phyloP scores from a whole-genome alignment of 2,888 invertebrate genomes.

The Trichopoda pennipes region DNA sequence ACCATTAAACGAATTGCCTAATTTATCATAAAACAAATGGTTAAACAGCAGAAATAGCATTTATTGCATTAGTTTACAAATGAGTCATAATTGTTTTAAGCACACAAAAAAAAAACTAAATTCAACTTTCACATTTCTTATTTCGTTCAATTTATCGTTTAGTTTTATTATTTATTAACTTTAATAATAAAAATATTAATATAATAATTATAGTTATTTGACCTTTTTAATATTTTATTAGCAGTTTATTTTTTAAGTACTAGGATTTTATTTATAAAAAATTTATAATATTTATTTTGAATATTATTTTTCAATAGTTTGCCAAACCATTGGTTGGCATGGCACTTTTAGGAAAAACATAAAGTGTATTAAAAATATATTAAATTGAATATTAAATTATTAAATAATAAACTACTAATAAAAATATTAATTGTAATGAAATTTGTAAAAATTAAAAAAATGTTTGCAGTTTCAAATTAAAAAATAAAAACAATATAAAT shows the following conservation, averaged over 20 bases:
- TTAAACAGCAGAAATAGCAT: constrained; percentile 6
- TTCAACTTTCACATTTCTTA: constrained; percentile 30
- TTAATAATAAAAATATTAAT: too few relatives aligned
- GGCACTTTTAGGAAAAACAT: too few relatives aligned
- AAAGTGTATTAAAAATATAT: not conserved
- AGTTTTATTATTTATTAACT: constrained; percentile 3
- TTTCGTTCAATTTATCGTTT: constrained; percentile 46
- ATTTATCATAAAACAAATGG: constrained; percentile 40
- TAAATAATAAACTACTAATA: constrained; percentile 18
- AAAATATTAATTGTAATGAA: constrained; percentile 11
- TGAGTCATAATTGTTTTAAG: constrained; percentile 41
- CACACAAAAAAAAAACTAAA: not conserved
- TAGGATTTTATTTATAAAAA: too few relatives aligned
- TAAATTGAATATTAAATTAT: constrained; percentile 8
- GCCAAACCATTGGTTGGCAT: too few relatives aligned
- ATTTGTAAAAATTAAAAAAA: constrained; percentile 34
- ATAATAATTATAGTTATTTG: too few relatives aligned
- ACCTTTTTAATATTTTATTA: too few relatives aligned
- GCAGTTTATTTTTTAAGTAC: too few relatives aligned
- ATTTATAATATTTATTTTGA: too few relatives aligned
- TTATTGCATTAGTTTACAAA: not conserved
- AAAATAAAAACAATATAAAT: not conserved
- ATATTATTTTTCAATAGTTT: too few relatives aligned
- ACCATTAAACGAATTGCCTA: constrained; percentile 18
- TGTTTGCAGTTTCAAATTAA: not conserved